These are phyloP conservation scores for Deilephila elpenor DNA, from an alignment of 2,888 invertebrate genomes.

Conservation along the genomic window DNA sequence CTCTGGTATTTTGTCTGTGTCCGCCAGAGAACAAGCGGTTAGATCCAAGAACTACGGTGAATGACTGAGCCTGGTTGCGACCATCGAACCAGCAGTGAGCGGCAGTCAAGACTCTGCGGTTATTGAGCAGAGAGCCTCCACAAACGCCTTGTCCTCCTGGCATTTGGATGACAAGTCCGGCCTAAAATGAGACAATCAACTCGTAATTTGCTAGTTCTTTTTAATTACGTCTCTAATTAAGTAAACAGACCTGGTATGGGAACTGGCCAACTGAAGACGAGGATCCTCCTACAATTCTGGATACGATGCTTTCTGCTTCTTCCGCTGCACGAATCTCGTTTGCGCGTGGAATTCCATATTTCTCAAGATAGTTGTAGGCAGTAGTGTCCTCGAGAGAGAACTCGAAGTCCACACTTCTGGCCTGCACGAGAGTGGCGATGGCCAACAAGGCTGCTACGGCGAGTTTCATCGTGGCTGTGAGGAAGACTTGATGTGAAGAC, in stretches of 20 bases:
- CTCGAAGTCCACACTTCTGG: constrained; percentile 35
- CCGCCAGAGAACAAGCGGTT: constrained; percentile 53
- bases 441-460: constrained; percentile 35
- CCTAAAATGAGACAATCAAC: constrained; percentile 33
- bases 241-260: constrained; percentile 46
- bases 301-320: constrained; percentile 18
- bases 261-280: constrained; percentile 40
- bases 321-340: constrained; percentile 41
- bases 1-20: constrained; percentile 42
- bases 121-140: constrained; percentile 48
- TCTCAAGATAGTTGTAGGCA: constrained; percentile 44
- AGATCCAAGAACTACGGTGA: constrained; percentile 57
- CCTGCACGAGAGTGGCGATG: constrained; percentile 39
- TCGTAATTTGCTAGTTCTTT: no score
- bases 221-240: background rate
- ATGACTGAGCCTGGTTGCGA: constrained; percentile 44
- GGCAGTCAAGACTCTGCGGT: constrained; percentile 41
- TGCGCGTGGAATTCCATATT: constrained; percentile 44
- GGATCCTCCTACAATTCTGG: constrained; percentile 49
- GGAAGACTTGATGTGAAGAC: no score
- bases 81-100: constrained; percentile 60
- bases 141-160: constrained; percentile 46
- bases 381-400: constrained; percentile 39
- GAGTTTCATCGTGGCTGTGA: constrained; percentile 3
- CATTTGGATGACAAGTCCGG: constrained; percentile 40